phyloP scores from a whole-genome alignment of 2,888 invertebrate genomes.

The Podabrus alpinus region DNA sequence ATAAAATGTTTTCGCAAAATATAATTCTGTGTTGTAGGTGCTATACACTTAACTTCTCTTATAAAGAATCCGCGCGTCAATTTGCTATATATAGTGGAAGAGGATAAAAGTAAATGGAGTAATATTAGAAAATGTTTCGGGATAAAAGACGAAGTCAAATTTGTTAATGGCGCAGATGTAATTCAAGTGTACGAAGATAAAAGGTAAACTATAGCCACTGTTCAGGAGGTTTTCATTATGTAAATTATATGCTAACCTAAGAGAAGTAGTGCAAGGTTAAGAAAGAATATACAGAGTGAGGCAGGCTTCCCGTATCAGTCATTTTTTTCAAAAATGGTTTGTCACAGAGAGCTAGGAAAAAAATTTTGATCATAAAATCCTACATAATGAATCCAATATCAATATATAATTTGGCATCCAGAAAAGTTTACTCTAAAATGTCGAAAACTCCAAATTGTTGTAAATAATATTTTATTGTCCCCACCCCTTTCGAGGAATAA shows the following conservation, averaged over 20 bases:
- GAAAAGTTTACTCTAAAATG: too few relatives aligned
- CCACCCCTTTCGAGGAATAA: too few relatives aligned
- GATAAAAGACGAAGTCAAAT: conserved; percentile 52
- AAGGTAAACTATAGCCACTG: conserved; percentile 51
- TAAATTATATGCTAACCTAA: not conserved
- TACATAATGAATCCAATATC: too few relatives aligned
- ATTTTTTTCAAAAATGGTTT: too few relatives aligned
- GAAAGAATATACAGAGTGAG: too few relatives aligned
- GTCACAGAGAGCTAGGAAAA: too few relatives aligned
- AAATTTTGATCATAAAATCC: too few relatives aligned
- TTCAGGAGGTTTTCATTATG: not conserved
- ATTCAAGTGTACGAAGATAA: conserved; percentile 60
- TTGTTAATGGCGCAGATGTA: conserved; percentile 58
- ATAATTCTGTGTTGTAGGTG: conserved; percentile 46
- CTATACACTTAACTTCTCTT: conserved; percentile 62
- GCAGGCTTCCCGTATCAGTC: too few relatives aligned
- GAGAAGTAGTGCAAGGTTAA: not conserved
- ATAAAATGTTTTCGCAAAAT: not conserved
- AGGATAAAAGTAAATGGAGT: conserved; percentile 55
- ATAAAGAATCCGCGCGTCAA: conserved; percentile 57
- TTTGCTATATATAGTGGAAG: conserved; percentile 64
- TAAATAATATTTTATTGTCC: too few relatives aligned
- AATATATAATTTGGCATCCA: too few relatives aligned
- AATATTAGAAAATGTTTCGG: conserved; percentile 59
- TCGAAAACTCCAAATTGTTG: too few relatives aligned